phyloP scores from a whole-genome alignment of 2,888 invertebrate species.

The Apeira syringaria region DNA sequence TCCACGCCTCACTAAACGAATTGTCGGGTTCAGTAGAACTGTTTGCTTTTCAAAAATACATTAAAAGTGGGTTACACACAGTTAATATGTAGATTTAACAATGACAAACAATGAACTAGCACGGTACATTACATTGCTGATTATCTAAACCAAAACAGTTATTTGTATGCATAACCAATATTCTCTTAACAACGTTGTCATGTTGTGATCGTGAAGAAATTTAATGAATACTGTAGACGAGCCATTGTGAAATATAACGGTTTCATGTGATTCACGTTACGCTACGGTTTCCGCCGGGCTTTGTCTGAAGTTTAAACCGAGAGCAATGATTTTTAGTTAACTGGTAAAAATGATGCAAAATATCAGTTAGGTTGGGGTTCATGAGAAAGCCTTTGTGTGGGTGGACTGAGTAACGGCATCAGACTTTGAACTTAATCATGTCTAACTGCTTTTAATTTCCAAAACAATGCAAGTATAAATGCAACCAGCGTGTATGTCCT shows the following conservation, averaged over 20 bases:
- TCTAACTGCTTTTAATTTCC: slow-evolving; percentile 3
- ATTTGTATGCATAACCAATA: slow-evolving; percentile 19
- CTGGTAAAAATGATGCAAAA: slow-evolving; percentile 11
- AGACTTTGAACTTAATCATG: background rate
- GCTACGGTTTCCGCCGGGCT: slow-evolving; percentile 24
- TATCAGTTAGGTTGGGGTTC: slow-evolving; percentile 5
- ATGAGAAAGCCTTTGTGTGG: slow-evolving; percentile 19
- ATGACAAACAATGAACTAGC: slow-evolving; percentile 10
- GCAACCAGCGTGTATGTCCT: too few relatives aligned
- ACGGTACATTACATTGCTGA: slow-evolving; percentile 11
- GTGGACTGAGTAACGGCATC: slow-evolving; percentile 10
- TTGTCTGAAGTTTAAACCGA: slow-evolving; percentile 21
- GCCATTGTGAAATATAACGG: slow-evolving; percentile 36
- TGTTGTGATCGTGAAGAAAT: slow-evolving; percentile 22
- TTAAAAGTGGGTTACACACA: slow-evolving; percentile 17
- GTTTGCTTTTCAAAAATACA: slow-evolving; percentile 7
- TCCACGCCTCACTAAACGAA: slow-evolving; percentile 8
- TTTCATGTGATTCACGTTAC: slow-evolving; percentile 29
- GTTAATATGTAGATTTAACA: slow-evolving; percentile 7
- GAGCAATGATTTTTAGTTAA: slow-evolving; percentile 13
- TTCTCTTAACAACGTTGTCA: slow-evolving; percentile 9
- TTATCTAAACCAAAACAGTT: slow-evolving; percentile 20
- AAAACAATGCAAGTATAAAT: too few relatives aligned
- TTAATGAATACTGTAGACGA: slow-evolving; percentile 24
- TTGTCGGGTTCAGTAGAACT: slow-evolving; percentile 9